phyloP scores from a whole-genome alignment of 2,113 vertebrate species.

The Sorex araneus region DNA sequence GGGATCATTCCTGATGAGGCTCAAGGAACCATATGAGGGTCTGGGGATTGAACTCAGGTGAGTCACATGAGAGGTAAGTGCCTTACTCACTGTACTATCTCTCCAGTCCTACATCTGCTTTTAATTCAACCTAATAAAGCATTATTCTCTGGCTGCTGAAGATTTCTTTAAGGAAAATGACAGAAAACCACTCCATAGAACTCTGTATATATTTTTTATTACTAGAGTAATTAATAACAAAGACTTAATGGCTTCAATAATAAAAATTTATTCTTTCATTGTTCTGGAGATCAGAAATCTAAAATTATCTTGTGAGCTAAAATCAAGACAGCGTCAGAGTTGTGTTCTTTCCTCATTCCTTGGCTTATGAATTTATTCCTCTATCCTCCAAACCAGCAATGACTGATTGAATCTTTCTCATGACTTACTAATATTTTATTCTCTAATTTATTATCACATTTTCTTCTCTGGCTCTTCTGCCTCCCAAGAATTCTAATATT shows the following conservation, averaged over 20 bases:
- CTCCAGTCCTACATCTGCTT: not conserved
- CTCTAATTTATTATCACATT: not conserved
- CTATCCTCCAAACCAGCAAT: not conserved
- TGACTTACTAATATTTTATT: not conserved
- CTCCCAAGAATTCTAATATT: not conserved
- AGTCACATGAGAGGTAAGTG: too few species aligned
- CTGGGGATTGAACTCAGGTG: too few species aligned
- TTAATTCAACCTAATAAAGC: not conserved
- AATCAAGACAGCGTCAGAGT: not conserved
- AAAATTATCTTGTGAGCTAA: not conserved
- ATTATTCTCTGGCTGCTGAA: not conserved
- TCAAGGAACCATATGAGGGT: too few species aligned
- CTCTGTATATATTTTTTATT: not conserved
- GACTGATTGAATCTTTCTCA: not conserved
- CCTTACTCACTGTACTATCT: too few species aligned
- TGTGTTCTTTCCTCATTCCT: not conserved
- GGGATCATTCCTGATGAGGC: too few species aligned
- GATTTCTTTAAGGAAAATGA: constrained; percentile 40
- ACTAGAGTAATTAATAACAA: not conserved
- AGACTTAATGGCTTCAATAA: not conserved
- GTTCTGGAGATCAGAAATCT: not conserved
- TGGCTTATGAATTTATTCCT: not conserved
- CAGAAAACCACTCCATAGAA: not conserved
- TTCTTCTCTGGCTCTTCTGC: not conserved
- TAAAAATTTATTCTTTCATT: not conserved